These are phyloP conservation scores for Strix occidentalis DNA, from an alignment of 2,797 vertebrate species.

Conservation along the genomic window DNA sequence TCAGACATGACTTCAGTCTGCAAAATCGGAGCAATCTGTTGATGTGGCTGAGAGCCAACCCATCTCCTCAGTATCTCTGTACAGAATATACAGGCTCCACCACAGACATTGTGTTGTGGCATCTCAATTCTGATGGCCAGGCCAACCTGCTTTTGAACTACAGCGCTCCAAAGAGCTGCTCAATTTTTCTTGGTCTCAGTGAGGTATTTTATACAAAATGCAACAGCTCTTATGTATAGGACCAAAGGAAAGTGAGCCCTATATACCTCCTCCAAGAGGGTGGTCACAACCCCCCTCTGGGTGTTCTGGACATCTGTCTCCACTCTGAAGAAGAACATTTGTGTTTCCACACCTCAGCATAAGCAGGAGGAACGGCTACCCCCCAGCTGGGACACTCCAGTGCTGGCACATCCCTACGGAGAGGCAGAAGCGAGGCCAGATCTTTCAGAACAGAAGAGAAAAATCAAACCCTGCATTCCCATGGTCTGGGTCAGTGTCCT, in stretches of 20 bases:
- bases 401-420: background rate
- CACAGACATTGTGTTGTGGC: accelerated
- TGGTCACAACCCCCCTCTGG: background rate
- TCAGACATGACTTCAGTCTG: constrained; percentile 44
- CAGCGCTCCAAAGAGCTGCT: background rate
- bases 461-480: background rate
- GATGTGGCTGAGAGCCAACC: constrained; percentile 8
- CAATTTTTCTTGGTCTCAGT: background rate
- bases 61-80: background rate
- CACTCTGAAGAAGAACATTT: background rate
- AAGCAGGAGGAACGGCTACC: background rate
- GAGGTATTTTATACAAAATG: background rate
- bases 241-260: background rate
- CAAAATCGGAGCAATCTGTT: constrained; percentile 37
- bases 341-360: background rate
- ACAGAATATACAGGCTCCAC: background rate
- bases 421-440: background rate
- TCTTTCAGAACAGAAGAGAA: background rate
- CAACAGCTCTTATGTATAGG: accelerated
- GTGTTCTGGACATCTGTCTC: accelerated
- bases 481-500: background rate
- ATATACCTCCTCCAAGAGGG: background rate
- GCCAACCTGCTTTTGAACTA: background rate
- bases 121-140: background rate
- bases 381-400: background rate